Percentiles rank a stretch among this genome's conserved stretches.
These are phyloP conservation scores for Protomyctophum bolini DNA, from an alignment of 2,113 vertebrate species.

Conservation along the genomic window DNA sequence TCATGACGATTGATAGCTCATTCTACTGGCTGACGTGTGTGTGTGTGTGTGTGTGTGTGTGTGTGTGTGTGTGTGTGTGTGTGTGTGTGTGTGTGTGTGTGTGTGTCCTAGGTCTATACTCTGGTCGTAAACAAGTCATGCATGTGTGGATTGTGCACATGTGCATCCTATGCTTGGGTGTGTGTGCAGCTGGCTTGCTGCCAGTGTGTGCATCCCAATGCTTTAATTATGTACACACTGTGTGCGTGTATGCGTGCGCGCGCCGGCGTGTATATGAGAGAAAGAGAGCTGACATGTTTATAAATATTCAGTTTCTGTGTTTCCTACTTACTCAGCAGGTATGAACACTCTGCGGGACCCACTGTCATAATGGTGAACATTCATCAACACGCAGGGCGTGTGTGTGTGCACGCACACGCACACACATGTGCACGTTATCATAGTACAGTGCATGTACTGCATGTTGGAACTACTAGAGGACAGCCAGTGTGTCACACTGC, in stretches of 20 bases:
- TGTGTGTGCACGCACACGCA: conserved; percentile 11
- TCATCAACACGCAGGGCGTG: conserved; percentile 25
- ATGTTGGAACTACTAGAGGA: too few relatives aligned
- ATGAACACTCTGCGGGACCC: conserved; percentile 26
- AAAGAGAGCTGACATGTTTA: conserved; percentile 22
- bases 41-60: conserved; percentile 19
- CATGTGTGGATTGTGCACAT: background rate
- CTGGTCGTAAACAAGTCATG: too few relatives aligned
- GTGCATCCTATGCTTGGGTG: conserved; percentile 2
- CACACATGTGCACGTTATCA: background rate
- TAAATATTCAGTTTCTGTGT: background rate
- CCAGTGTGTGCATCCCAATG: background rate
- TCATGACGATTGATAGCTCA: conserved; percentile 12
- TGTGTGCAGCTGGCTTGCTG: background rate
- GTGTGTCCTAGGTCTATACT: too few relatives aligned
- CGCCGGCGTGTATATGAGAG: background rate
- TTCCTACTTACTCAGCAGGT: conserved; percentile 58
- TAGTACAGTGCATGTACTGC: too few relatives aligned
- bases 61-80: background rate
- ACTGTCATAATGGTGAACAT: conserved; percentile 27
- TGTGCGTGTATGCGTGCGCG: conserved; percentile 12
- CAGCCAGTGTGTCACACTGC: too few relatives aligned
- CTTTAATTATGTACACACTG: background rate
- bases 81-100: conserved; percentile 2
- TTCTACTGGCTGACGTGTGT: background rate